Percentiles rank a stretch among this genome's conserved stretches.
Evolutionary conservation across 2,113 vertebrate species (phyloP).

Genomic region (Megalops atlanticus): DNA sequence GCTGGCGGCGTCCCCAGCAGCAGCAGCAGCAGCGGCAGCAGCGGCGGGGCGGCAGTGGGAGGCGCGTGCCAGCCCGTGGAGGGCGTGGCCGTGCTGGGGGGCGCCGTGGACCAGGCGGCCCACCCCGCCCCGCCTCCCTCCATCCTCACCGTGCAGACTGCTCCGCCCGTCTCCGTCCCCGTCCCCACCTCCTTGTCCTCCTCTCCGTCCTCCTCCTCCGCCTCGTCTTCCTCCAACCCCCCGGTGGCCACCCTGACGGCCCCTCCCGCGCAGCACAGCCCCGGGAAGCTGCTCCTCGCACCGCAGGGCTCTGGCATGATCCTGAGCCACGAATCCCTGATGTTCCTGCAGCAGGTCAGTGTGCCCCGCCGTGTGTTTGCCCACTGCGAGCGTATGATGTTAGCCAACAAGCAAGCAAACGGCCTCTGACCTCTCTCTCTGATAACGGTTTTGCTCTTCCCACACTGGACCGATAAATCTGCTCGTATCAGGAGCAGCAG

Average conservation of each 20-base stretch:
- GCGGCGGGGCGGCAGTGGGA: slow-evolving; percentile 59
- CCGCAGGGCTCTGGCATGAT: slow-evolving; percentile 76
- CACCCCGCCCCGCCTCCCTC: slow-evolving; percentile 62
- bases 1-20: slow-evolving; percentile 63
- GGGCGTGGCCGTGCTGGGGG: slow-evolving; percentile 65
- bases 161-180: slow-evolving; percentile 52
- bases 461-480: slow-evolving; percentile 66
- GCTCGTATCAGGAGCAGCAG: slow-evolving; percentile 80
- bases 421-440: background rate
- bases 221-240: slow-evolving; percentile 63
- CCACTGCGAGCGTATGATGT: background rate
- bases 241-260: slow-evolving; percentile 59
- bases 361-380: background rate
- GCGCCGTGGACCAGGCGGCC: slow-evolving; percentile 63
- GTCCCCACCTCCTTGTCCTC: slow-evolving; percentile 58
- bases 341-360: slow-evolving; percentile 94
- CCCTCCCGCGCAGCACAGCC: slow-evolving; percentile 77
- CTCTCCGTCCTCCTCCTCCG: slow-evolving; percentile 63
- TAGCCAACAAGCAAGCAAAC: background rate
- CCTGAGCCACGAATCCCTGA: slow-evolving; percentile 86
- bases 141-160: slow-evolving; percentile 73
- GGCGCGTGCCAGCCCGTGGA: slow-evolving; percentile 66
- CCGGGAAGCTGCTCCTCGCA: slow-evolving; percentile 86
- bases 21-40: slow-evolving; percentile 63
- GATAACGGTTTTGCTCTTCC: slow-evolving; percentile 23